Conservation (phyloP, 2,888 invertebrate genomes). For the Dyspetes luteomarginatus region DNA sequence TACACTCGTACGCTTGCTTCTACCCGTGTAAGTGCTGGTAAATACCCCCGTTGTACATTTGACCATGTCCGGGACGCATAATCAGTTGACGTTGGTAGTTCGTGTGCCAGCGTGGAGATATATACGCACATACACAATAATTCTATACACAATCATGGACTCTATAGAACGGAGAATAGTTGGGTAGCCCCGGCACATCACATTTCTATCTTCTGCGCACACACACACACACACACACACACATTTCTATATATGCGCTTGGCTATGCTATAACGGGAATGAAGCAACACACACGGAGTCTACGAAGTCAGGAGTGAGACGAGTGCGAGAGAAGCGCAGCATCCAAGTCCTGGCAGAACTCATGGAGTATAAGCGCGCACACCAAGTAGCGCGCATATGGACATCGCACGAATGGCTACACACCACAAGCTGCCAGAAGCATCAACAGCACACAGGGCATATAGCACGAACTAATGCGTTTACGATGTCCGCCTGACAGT, state of each 20-base stretch:
- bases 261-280: conserved; percentile 55
- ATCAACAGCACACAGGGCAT: conserved; percentile 58
- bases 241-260: background rate
- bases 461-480: conserved; percentile 79
- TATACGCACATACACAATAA: conserved; percentile 25
- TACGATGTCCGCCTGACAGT: conserved; percentile 80
- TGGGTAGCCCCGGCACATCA: conserved; percentile 49
- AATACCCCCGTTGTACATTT: conserved; percentile 53
- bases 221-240: too few relatives aligned
- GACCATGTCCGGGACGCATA: conserved; percentile 53
- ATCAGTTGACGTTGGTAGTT: conserved; percentile 55
- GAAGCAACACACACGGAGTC: conserved; percentile 16
- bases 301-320: conserved; percentile 42
- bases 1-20: conserved; percentile 41
- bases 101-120: conserved; percentile 17
- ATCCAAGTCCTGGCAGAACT: conserved; percentile 36
- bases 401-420: conserved; percentile 25
- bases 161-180: conserved; percentile 49
- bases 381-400: conserved; percentile 29
- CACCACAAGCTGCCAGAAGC: conserved; percentile 62
- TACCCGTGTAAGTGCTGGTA: conserved; percentile 59
- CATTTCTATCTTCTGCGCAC: conserved; percentile 20
- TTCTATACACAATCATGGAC: conserved; percentile 12
- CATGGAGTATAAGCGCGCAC: conserved; percentile 4
- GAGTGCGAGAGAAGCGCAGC: conserved; percentile 51